These are phyloP conservation scores for Erynnis tages DNA, from an alignment of 2,888 invertebrate genomes.

Conservation along the genomic window DNA sequence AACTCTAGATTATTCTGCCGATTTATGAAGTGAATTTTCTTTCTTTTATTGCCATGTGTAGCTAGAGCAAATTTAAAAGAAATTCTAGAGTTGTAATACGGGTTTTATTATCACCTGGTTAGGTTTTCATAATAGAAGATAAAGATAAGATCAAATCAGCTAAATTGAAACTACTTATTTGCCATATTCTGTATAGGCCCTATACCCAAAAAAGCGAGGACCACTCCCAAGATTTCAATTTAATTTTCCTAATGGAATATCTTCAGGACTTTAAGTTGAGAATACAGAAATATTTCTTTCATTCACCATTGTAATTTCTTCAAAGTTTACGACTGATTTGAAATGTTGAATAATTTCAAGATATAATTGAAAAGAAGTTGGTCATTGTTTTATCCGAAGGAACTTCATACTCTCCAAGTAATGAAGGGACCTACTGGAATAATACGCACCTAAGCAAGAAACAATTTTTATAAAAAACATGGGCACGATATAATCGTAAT, in stretches of 20 bases:
- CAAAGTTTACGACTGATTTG: conserved; percentile 1
- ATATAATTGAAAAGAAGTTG: conserved; percentile 1
- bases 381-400: conserved; percentile 2
- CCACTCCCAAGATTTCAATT: neutral
- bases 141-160: too few relatives aligned
- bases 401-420: conserved; percentile 7
- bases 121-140: too few relatives aligned
- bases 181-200: too few relatives aligned
- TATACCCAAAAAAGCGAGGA: neutral
- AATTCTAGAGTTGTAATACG: too few relatives aligned
- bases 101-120: too few relatives aligned
- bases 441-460: neutral
- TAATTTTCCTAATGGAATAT: neutral
- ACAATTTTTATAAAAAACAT: neutral
- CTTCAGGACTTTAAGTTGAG: neutral
- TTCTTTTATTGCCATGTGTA: too few relatives aligned
- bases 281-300: neutral
- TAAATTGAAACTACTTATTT: too few relatives aligned
- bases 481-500: too few relatives aligned
- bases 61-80: too few relatives aligned
- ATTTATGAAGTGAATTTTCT: too few relatives aligned
- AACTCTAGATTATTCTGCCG: too few relatives aligned
- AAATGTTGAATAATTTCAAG: conserved; percentile 1
- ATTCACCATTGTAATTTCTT: neutral
- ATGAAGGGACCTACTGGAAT: too few relatives aligned